Evolutionary conservation across 2,113 vertebrate genomes (phyloP).

Genomic region (Carollia perspicillata): DNA sequence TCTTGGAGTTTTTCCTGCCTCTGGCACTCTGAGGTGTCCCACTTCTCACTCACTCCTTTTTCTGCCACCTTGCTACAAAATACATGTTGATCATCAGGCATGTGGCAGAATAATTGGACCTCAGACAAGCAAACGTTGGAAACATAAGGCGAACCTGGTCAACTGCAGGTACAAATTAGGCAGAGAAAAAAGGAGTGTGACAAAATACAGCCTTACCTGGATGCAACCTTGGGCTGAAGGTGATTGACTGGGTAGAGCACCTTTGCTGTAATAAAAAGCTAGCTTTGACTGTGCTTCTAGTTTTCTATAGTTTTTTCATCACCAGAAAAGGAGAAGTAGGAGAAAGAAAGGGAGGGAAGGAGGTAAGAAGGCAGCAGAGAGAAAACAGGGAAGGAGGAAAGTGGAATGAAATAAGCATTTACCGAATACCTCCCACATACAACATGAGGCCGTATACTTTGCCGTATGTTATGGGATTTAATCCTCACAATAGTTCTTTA

Average conservation of each 20-base stretch:
- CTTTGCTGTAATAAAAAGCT: background rate
- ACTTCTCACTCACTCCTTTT: background rate
- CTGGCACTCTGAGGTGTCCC: background rate
- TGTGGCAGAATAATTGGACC: background rate
- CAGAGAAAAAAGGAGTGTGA: conserved; percentile 3
- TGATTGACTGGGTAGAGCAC: background rate
- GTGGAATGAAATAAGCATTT: background rate
- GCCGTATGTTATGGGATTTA: background rate
- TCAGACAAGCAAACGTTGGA: background rate
- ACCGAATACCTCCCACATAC: background rate
- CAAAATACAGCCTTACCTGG: background rate
- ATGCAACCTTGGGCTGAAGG: background rate
- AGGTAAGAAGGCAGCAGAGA: background rate
- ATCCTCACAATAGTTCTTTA: background rate
- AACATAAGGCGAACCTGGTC: conserved; percentile 10
- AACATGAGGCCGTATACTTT: background rate
- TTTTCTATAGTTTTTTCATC: background rate
- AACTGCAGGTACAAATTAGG: background rate
- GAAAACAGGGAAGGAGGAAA: background rate
- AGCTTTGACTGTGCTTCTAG: background rate
- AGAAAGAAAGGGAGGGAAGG: background rate
- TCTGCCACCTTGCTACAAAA: background rate
- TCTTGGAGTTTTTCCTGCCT: background rate
- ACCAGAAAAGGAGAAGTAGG: background rate
- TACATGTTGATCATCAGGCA: background rate